Percentiles rank a stretch among this genome's conserved stretches.
Evolutionary conservation across 1,140 invertebrate species (phyloP).

Genomic region (Phymastichus coffea): DNA sequence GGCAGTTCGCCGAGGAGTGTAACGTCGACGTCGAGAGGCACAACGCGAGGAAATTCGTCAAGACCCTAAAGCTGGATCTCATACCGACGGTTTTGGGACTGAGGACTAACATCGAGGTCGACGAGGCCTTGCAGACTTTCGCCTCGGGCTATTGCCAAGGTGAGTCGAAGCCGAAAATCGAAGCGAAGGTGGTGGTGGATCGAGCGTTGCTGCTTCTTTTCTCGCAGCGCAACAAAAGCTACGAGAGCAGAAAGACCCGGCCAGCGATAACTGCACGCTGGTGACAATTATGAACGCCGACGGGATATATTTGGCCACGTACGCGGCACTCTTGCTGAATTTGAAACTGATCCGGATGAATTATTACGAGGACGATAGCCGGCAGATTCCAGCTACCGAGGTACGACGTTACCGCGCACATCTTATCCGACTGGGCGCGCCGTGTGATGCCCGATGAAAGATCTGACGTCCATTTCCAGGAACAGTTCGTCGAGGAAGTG

Average conservation of each 20-base stretch:
- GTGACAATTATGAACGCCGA: slow-evolving; percentile 91
- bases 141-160: slow-evolving; percentile 89
- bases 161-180: too few species aligned
- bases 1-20: slow-evolving; percentile 64
- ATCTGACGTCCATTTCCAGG: too few species aligned
- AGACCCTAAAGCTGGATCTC: slow-evolving; percentile 67
- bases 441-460: too few species aligned
- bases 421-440: neutral
- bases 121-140: slow-evolving; percentile 87
- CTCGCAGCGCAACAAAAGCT: slow-evolving; percentile 51
- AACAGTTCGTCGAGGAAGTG: slow-evolving; percentile 88
- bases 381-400: slow-evolving; percentile 61
- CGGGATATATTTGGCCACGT: slow-evolving; percentile 89
- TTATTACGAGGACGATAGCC: slow-evolving; percentile 70
- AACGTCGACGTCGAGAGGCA: slow-evolving; percentile 76
- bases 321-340: slow-evolving; percentile 79
- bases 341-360: slow-evolving; percentile 75
- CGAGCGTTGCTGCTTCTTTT: too few species aligned
- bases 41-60: slow-evolving; percentile 76
- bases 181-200: too few species aligned
- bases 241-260: slow-evolving; percentile 40
- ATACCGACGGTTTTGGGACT: slow-evolving; percentile 72
- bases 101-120: slow-evolving; percentile 78
- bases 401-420: slow-evolving; percentile 51
- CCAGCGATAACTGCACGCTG: slow-evolving; percentile 43